Conservation (phyloP, 2,888 invertebrate genomes). For the Epinotia brunnichana region DNA sequence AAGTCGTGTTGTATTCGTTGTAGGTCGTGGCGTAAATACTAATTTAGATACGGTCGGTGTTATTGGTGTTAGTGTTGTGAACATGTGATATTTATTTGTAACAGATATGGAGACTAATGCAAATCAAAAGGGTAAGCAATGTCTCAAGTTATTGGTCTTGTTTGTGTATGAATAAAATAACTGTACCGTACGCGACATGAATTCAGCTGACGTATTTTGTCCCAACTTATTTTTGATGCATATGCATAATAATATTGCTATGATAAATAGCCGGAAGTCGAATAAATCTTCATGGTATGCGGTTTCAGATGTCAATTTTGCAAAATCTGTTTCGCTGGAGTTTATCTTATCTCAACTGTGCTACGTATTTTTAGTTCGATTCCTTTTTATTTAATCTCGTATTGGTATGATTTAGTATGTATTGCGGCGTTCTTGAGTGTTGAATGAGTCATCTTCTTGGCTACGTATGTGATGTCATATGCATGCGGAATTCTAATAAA, state of each 20-base stretch:
- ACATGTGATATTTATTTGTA: slow-evolving; percentile 70
- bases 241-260: slow-evolving; percentile 31
- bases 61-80: slow-evolving; percentile 60
- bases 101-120: slow-evolving; percentile 78
- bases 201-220: slow-evolving; percentile 65
- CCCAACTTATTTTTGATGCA: slow-evolving; percentile 49
- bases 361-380: slow-evolving; percentile 32
- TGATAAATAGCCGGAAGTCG: slow-evolving; percentile 6
- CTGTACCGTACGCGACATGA: slow-evolving; percentile 71
- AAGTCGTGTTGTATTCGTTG: slow-evolving; percentile 47
- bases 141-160: slow-evolving; percentile 61
- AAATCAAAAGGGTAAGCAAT: slow-evolving; percentile 77
- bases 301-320: slow-evolving; percentile 23
- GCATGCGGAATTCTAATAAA: slow-evolving; percentile 69
- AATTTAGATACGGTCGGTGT: slow-evolving; percentile 30
- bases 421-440: slow-evolving; percentile 50
- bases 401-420: slow-evolving; percentile 43
- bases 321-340: slow-evolving; percentile 22
- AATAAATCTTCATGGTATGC: not conserved
- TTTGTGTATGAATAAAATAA: slow-evolving; percentile 75
- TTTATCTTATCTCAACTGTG: slow-evolving; percentile 39
- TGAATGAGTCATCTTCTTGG: slow-evolving; percentile 72
- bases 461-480: slow-evolving; percentile 74
- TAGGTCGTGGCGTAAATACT: slow-evolving; percentile 37
- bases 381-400: slow-evolving; percentile 37